Conservation (phyloP, 2,113 vertebrate species). For the Typhlomys cinereus region DNA sequence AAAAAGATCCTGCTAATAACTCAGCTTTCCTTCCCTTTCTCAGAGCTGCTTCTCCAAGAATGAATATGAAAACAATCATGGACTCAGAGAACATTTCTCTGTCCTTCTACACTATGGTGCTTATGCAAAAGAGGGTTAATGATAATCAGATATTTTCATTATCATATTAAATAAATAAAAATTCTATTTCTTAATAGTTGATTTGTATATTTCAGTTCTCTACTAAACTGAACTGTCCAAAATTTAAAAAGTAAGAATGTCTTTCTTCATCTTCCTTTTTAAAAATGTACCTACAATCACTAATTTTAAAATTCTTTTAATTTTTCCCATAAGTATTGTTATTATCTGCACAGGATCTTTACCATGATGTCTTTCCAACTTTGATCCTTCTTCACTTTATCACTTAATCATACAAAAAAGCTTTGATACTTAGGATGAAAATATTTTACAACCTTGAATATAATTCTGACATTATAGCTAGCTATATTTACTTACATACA, state of each 20-base stretch:
- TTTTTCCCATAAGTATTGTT: background rate
- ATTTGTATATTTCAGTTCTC: background rate
- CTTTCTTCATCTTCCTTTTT: background rate
- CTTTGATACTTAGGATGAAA: too few relatives aligned
- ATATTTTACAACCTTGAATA: too few relatives aligned
- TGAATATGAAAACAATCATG: too few relatives aligned
- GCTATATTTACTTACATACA: too few relatives aligned
- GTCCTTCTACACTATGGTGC: too few relatives aligned
- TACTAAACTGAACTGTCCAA: background rate
- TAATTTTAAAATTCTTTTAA: background rate
- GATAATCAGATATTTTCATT: too few relatives aligned
- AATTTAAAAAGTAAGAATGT: background rate
- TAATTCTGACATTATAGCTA: too few relatives aligned
- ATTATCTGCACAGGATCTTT: background rate
- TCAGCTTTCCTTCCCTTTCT: background rate
- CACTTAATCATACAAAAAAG: background rate
- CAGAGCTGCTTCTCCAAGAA: background rate
- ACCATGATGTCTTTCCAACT: background rate
- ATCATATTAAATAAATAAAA: too few relatives aligned
- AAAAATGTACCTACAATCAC: background rate
- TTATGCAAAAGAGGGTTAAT: too few relatives aligned
- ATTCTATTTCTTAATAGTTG: background rate
- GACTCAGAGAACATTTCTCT: too few relatives aligned
- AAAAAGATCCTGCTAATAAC: background rate
- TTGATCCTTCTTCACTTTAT: background rate